Evolutionary conservation across 2,888 invertebrate genomes (phyloP).

Genomic region (Apamea epomidion): DNA sequence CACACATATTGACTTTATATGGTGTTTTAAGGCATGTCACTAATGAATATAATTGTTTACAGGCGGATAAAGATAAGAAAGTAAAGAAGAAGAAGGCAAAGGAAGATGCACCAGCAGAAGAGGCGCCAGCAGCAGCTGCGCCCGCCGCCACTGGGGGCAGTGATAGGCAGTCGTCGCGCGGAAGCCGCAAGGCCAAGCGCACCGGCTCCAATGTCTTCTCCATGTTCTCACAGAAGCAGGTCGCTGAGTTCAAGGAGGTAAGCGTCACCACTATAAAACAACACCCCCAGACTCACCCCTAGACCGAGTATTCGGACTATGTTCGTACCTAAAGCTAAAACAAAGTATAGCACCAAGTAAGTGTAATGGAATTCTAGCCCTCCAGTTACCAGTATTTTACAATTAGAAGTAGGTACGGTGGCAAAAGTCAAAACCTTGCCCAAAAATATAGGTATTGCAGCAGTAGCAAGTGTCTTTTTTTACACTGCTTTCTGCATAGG

Average conservation of each 20-base stretch:
- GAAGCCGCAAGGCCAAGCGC: slow-evolving; percentile 95
- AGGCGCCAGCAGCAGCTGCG: slow-evolving; percentile 92
- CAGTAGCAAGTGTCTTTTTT: background rate
- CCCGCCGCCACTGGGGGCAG: slow-evolving; percentile 91
- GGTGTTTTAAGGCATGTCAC: background rate
- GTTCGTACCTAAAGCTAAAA: background rate
- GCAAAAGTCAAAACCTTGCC: background rate
- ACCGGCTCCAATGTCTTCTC: slow-evolving; percentile 99
- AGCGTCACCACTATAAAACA: slow-evolving; percentile 66
- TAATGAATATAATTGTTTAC: slow-evolving; percentile 59
- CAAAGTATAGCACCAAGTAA: background rate
- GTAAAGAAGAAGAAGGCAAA: slow-evolving; percentile 96
- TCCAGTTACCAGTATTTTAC: slow-evolving; percentile 1
- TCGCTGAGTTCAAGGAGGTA: slow-evolving; percentile 98
- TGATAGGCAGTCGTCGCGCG: slow-evolving; percentile 94
- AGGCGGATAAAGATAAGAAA: slow-evolving; percentile 99
- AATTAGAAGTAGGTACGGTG: background rate
- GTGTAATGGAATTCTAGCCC: background rate
- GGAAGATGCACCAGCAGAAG: slow-evolving; percentile 92
- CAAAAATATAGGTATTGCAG: background rate
- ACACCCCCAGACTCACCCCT: background rate
- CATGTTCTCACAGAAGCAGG: slow-evolving; percentile 98
- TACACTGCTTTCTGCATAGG: background rate
- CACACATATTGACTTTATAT: background rate
- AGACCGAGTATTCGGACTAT: background rate